These are phyloP conservation scores for Heliconius ismenius DNA, from an alignment of 2,888 invertebrate species.

Conservation along the genomic window DNA sequence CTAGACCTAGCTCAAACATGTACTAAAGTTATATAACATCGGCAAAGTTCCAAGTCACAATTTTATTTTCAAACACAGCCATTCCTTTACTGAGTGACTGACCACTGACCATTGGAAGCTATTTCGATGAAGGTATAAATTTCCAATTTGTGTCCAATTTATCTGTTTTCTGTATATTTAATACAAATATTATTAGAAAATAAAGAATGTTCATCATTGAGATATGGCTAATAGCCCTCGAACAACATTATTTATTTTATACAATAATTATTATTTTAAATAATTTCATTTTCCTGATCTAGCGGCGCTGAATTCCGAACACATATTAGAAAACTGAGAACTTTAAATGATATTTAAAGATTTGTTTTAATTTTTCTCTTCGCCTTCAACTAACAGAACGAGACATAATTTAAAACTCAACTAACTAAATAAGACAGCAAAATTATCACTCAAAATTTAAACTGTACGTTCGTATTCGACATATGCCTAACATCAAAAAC, in stretches of 20 bases:
- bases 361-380: no score
- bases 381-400: not conserved
- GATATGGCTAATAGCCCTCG: no score
- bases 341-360: no score
- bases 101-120: not conserved
- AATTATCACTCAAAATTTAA: not conserved
- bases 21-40: conserved; percentile 13
- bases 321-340: no score
- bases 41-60: conserved; percentile 35
- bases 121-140: not conserved
- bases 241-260: no score
- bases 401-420: not conserved
- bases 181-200: no score
- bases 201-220: no score
- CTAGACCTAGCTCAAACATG: conserved; percentile 33
- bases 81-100: not conserved
- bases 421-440: not conserved
- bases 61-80: conserved; percentile 30
- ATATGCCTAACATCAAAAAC: not conserved
- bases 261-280: no score
- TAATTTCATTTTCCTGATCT: no score
- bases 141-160: not conserved
- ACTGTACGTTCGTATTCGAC: not conserved
- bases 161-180: no score
- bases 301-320: no score